Evolutionary conservation across 1,140 invertebrate genomes (phyloP).

Genomic region (Ectropis grisescens): DNA sequence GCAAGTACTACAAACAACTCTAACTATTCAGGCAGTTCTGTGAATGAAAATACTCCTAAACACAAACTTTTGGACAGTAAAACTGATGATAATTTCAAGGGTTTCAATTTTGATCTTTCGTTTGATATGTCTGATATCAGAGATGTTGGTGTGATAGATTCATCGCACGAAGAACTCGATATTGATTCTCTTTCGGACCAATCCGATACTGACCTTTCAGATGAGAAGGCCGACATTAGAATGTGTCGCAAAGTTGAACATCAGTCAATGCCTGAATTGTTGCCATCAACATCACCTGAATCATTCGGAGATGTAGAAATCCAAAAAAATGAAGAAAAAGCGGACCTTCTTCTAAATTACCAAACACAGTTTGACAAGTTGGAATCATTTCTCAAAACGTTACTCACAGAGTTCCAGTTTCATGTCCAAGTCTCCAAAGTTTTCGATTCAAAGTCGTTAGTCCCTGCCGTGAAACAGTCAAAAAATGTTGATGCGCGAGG

Average conservation of each 20-base stretch:
- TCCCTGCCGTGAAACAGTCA: slow-evolving; percentile 18
- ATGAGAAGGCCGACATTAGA: slow-evolving; percentile 29
- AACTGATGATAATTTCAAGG: slow-evolving; percentile 36
- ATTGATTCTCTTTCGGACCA: slow-evolving; percentile 40
- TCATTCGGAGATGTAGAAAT: slow-evolving; percentile 49
- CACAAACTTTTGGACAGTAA: slow-evolving; percentile 38
- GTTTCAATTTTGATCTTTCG: slow-evolving; percentile 44
- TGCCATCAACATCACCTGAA: slow-evolving; percentile 31
- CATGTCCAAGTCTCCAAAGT: slow-evolving; percentile 52
- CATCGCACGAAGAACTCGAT: slow-evolving; percentile 33
- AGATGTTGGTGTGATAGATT: slow-evolving; percentile 33
- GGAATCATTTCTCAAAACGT: slow-evolving; percentile 33
- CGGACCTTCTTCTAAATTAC: slow-evolving; percentile 33
- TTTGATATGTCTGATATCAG: slow-evolving; percentile 49
- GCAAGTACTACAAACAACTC: slow-evolving; percentile 23
- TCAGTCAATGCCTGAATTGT: slow-evolving; percentile 11
- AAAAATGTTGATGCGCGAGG: slow-evolving; percentile 18
- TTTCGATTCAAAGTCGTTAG: slow-evolving; percentile 29
- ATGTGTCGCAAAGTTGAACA: slow-evolving; percentile 48
- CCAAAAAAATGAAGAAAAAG: slow-evolving; percentile 39
- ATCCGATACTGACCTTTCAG: slow-evolving; percentile 34
- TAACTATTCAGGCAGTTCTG: no score
- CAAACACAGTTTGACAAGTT: slow-evolving; percentile 44
- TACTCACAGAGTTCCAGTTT: slow-evolving; percentile 49
- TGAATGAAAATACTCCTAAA: slow-evolving; percentile 53